Evolutionary conservation across 2,888 invertebrate genomes (phyloP).

Genomic region (Philereme transversata): DNA sequence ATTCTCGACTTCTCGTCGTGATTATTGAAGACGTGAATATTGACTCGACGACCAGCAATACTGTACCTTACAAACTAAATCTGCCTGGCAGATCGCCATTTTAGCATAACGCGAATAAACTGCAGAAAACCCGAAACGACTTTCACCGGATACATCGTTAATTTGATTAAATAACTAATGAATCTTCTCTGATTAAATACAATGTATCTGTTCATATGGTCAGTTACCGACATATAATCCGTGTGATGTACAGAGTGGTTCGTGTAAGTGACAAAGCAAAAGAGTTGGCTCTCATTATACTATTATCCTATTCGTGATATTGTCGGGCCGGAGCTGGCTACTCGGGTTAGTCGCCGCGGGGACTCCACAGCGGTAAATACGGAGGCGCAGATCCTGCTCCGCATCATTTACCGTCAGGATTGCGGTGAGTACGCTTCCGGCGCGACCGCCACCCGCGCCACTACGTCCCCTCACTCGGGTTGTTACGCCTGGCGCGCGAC

Average conservation of each 20-base stretch:
- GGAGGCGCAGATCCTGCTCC: constrained; percentile 79
- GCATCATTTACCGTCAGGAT: constrained; percentile 81
- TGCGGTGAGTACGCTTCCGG: constrained; percentile 72
- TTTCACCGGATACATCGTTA: constrained; percentile 78
- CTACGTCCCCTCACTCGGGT: constrained; percentile 11
- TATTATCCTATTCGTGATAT: constrained; percentile 81
- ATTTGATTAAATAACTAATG: constrained; percentile 67
- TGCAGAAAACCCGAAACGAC: constrained; percentile 52
- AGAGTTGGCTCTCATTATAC: constrained; percentile 73
- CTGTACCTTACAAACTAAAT: constrained; percentile 49
- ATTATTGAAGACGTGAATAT: constrained; percentile 64
- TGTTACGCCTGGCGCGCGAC: constrained; percentile 11
- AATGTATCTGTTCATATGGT: constrained; percentile 72
- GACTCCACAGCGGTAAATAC: constrained; percentile 82
- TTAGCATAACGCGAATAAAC: constrained; percentile 47
- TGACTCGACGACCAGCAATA: constrained; percentile 54
- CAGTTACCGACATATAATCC: constrained; percentile 60
- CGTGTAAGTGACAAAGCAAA: constrained; percentile 79
- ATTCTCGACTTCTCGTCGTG: constrained; percentile 65
- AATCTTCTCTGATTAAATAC: constrained; percentile 62
- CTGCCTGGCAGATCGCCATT: constrained; percentile 47
- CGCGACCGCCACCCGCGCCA: constrained; percentile 27
- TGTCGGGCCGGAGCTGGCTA: constrained; percentile 75
- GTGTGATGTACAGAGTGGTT: constrained; percentile 72
- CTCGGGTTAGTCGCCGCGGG: constrained; percentile 78